These are phyloP conservation scores for Agrypnia vestita DNA, from an alignment of 1,140 invertebrate genomes.

Conservation along the genomic window DNA sequence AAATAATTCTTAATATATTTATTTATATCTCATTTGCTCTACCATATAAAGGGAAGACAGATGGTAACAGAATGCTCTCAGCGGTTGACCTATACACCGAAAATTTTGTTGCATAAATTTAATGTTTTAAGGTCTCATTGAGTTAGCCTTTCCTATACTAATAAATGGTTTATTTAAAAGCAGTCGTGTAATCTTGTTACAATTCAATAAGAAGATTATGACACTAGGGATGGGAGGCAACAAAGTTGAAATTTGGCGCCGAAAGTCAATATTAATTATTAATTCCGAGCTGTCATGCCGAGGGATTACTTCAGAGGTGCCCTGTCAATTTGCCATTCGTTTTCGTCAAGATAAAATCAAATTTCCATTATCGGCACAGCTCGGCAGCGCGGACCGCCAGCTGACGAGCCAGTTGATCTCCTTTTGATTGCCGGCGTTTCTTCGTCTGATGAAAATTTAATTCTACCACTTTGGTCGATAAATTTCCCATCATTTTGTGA, in stretches of 20 bases:
- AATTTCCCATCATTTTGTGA: not conserved
- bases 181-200: slow-evolving; percentile 7
- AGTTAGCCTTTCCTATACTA: no score
- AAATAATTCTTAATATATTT: no score
- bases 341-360: slow-evolving; percentile 32
- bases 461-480: not conserved
- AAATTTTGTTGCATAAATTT: no score
- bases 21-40: no score
- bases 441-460: slow-evolving; percentile 14
- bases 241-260: not conserved
- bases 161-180: not conserved
- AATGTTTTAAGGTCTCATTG: no score
- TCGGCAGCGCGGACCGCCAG: not conserved
- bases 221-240: not conserved
- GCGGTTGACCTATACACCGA: no score
- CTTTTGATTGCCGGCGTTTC: slow-evolving; percentile 4
- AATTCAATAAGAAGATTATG: not conserved
- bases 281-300: slow-evolving; percentile 9
- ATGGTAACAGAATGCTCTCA: no score
- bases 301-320: slow-evolving; percentile 18
- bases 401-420: not conserved
- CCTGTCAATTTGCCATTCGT: slow-evolving; percentile 23
- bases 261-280: slow-evolving; percentile 37
- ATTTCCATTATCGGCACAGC: not conserved
- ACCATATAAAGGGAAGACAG: no score